Conservation (phyloP, 2,113 vertebrate genomes). For the Myrmecobius fasciatus region DNA sequence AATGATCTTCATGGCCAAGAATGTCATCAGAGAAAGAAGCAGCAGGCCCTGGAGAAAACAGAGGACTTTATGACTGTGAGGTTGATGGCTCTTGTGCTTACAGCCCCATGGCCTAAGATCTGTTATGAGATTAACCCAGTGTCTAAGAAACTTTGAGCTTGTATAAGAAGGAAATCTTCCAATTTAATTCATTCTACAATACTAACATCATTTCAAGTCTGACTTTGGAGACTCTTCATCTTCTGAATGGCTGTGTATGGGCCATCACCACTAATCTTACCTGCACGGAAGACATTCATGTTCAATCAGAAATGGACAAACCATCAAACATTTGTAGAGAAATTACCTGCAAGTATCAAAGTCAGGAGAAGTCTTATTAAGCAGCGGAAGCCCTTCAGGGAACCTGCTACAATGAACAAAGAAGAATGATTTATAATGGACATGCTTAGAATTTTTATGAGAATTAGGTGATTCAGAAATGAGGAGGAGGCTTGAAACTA, state of each 20-base stretch:
- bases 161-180: not conserved
- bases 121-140: not conserved
- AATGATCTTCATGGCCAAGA: not conserved
- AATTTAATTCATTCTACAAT: not conserved
- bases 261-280: not conserved
- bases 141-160: not conserved
- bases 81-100: not conserved
- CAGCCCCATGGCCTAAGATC: not conserved
- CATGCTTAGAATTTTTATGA: not conserved
- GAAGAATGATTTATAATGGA: not conserved
- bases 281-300: not conserved
- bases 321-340: not conserved
- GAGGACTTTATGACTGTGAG: not conserved
- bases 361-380: not conserved
- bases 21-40: not conserved
- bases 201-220: not conserved
- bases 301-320: not conserved
- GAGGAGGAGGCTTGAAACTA: not conserved
- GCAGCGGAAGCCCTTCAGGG: no score
- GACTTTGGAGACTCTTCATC: not conserved
- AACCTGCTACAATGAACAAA: not conserved
- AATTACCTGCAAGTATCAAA: not conserved
- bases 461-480: not conserved
- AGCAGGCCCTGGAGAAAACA: not conserved
- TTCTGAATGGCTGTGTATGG: not conserved